phyloP scores from a whole-genome alignment of 2,113 vertebrate genomes.

The Lepus europaeus region DNA sequence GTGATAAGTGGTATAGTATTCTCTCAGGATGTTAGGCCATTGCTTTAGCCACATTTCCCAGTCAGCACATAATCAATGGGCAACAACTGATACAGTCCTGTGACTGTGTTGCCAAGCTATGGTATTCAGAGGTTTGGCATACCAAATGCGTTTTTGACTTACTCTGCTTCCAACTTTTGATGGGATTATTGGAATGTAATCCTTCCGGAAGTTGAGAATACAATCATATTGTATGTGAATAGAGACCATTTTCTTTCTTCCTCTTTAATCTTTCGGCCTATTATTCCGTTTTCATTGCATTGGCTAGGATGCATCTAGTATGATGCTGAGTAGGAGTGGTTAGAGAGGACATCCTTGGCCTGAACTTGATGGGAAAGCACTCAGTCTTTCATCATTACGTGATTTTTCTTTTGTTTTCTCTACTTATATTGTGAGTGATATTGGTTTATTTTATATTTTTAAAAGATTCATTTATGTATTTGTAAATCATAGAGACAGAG shows the following conservation, averaged over 20 bases:
- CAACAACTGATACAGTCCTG: too few species aligned
- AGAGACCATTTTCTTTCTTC: neutral
- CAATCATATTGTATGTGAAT: neutral
- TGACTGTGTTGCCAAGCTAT: too few species aligned
- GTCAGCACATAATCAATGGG: too few species aligned
- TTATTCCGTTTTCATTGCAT: conserved; percentile 29
- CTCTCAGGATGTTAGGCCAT: too few species aligned
- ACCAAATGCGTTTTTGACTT: too few species aligned
- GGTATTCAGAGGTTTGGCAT: too few species aligned
- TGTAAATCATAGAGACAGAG: too few species aligned
- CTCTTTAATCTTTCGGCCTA: neutral
- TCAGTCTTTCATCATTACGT: neutral
- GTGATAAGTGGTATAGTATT: too few species aligned
- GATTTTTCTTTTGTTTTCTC: neutral
- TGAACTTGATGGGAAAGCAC: neutral
- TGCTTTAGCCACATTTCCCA: too few species aligned
- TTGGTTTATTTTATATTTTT: neutral
- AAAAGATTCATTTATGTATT: too few species aligned
- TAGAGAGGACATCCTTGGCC: neutral
- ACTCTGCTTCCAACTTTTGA: too few species aligned
- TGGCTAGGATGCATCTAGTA: neutral
- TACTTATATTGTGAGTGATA: neutral
- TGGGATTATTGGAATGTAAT: too few species aligned
- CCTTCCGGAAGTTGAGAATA: neutral
- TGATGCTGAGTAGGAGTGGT: neutral